Evolutionary conservation across 2,113 vertebrate species (phyloP), one percentile per base, ranked within the genome.

Genomic region (Rhabdomys dilectus): DNA sequence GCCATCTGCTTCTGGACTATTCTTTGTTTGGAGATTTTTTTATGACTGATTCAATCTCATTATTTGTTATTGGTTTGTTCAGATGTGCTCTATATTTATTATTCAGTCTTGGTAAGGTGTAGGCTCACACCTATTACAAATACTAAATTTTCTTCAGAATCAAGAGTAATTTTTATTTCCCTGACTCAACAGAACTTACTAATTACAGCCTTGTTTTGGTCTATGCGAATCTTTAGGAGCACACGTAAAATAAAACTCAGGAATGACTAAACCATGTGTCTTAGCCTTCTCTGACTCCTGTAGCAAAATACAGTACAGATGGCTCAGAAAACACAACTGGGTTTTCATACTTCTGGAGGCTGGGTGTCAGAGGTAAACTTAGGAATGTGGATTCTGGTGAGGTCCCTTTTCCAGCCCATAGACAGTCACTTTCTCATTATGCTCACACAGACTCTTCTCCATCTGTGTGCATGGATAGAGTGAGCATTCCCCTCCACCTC

Each of bases 261-360:
- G 86, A 90, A 82, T 92, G 39, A 92, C 75, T 75, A 34, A 97
- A 64, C 5, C n/a, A 87, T 45, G 34, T 77, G 16, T 45, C n/a
- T 78, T 89, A 85, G 29, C 62, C 21, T 75, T 1, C 11, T 48
- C 8, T 15, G 53, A 2, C 11, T 72, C 13, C 36, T 15, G 15
- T 45, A 90, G 82, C 22, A 93, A 96, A 93, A 91, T 88, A 88
- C 5, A 22, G 31, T 70, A 70, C 75, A 16, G 29, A 19, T 34
- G n/a, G 26, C 24, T 88, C 80, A 31, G n/a, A 85, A 8, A 86
- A 68, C 16, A 42, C 0, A 36, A 53, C 45, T 62, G 34, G 45
- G 45, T 64, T 95, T 93, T 58, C 48, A 91, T 10, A 89, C 10
- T 51, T 86, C 21, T 86, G 39, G 15, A 89, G 64, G 3, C 39